phyloP scores from a whole-genome alignment of 1,140 invertebrate species.

The Caerostris darwini region DNA sequence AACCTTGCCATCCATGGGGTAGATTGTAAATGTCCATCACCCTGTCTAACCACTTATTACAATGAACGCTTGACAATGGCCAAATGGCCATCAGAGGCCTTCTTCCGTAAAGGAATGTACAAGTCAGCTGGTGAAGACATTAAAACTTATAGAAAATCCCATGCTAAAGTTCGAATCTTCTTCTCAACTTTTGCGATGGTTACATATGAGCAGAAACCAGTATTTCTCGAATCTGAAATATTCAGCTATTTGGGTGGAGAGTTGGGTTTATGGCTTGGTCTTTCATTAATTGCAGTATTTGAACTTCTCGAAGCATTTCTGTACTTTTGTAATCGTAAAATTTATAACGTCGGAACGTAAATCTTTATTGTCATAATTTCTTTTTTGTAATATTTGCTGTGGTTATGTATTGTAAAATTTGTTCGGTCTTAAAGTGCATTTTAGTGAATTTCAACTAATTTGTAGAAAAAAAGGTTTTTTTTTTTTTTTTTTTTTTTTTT shows the following conservation, averaged over 20 bases:
- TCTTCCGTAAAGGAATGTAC: not conserved
- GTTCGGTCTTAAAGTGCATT: too few species aligned
- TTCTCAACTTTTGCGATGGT: not conserved
- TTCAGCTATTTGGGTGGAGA: not conserved
- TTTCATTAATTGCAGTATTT: not conserved
- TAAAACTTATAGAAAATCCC: not conserved
- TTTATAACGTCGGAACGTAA: not conserved
- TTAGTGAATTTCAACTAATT: too few species aligned
- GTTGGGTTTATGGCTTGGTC: not conserved
- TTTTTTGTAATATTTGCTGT: too few species aligned
- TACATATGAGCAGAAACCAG: not conserved
- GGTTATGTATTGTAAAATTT: too few species aligned
- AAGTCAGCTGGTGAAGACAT: not conserved
- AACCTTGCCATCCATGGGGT: not conserved
- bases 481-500: too few species aligned
- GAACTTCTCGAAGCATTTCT: not conserved
- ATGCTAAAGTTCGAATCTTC: not conserved
- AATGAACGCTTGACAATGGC: not conserved
- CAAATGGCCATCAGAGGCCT: not conserved
- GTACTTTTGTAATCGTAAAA: not conserved
- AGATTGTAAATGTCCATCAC: not conserved
- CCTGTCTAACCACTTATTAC: not conserved
- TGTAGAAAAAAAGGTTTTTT: too few species aligned
- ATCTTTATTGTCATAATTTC: too few species aligned
- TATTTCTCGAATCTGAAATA: slow-evolving; percentile 25